Evolutionary conservation across 1,140 invertebrate genomes (phyloP), one percentile per base, ranked within the genome.

Genomic region (Thereuonema tuberculata): DNA sequence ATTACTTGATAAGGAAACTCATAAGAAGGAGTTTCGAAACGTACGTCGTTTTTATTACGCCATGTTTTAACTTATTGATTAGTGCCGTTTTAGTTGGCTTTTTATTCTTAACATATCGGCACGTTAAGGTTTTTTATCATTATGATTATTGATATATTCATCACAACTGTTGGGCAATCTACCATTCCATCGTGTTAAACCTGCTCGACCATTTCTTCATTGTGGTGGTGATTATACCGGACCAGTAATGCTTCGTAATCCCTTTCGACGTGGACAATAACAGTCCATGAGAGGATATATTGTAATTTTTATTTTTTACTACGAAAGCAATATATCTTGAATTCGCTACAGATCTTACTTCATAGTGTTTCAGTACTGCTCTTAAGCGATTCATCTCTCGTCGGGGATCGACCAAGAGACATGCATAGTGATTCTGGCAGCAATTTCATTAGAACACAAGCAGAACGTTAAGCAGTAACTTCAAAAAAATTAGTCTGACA

Each of bases 161-260:
- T n/a, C n/a, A n/a, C 61, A 67, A 65, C 48, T 58, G 20, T 72
- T 75, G 72, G 69, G 64, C 5, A 49, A 71, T 58, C 63, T 76
- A 20, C 70, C 71, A 1, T 0, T 21, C 2, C 28, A 52, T 17
- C 61, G 72, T 24, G 62, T 72, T 1, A 65, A 31, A 1, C 61
- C 62, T 1, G 24, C 60, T 2, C 29, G 66, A 14, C 62, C 67
- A 0, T 72, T 73, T 43, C 24, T 31, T 12, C 53, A 63, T 20
- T 57, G 57, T 9, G 70, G 70, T 0, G 56, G 72, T 0, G 72
- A 74, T 62, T 72, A 67, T 24, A 67, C 65, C 0, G 72, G 70
- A 1, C 71, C 68, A 0, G 62, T 71, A 53, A 50, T 58, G 29
- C 60, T 68, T 49, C 63, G 66, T 29, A 50, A 65, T 24, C 43